Evolutionary conservation across 2,888 invertebrate species (phyloP).

Genomic region (Graphium colonna): DNA sequence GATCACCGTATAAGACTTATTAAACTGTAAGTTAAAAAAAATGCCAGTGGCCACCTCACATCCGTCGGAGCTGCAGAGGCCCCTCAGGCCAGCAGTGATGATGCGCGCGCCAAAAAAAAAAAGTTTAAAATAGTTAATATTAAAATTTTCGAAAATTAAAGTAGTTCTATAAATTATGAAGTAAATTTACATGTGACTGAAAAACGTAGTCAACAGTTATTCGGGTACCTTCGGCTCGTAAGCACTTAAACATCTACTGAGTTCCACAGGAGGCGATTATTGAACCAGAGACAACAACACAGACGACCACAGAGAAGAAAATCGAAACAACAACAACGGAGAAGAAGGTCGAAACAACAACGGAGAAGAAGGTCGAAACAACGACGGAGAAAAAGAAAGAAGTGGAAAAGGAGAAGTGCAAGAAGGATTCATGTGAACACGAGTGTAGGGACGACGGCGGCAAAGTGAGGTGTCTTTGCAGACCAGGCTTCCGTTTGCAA

Average conservation of each 20-base stretch:
- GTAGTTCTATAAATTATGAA: too few relatives aligned
- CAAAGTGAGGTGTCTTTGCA: constrained; percentile 50
- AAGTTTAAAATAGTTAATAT: too few relatives aligned
- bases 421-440: constrained; percentile 57
- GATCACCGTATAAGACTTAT: too few relatives aligned
- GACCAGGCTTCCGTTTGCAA: constrained; percentile 55
- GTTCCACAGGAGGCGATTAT: constrained; percentile 53
- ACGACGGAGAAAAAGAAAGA: constrained; percentile 33
- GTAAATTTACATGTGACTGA: too few relatives aligned
- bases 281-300: constrained; percentile 39
- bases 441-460: constrained; percentile 56
- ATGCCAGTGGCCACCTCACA: too few relatives aligned
- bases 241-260: not conserved
- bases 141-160: too few relatives aligned
- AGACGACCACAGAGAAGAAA: constrained; percentile 42
- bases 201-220: too few relatives aligned
- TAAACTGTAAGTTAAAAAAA: too few relatives aligned
- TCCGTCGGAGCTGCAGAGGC: too few relatives aligned
- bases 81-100: too few relatives aligned
- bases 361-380: constrained; percentile 39
- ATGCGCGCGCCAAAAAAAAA: too few relatives aligned
- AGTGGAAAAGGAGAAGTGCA: constrained; percentile 46
- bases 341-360: constrained; percentile 39
- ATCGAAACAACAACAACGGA: constrained; percentile 43
- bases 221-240: not conserved